Percentiles rank a stretch among this genome's conserved stretches.
Conservation (phyloP, 2,113 vertebrate genomes). For the Pollimyrus isidori region DNA sequence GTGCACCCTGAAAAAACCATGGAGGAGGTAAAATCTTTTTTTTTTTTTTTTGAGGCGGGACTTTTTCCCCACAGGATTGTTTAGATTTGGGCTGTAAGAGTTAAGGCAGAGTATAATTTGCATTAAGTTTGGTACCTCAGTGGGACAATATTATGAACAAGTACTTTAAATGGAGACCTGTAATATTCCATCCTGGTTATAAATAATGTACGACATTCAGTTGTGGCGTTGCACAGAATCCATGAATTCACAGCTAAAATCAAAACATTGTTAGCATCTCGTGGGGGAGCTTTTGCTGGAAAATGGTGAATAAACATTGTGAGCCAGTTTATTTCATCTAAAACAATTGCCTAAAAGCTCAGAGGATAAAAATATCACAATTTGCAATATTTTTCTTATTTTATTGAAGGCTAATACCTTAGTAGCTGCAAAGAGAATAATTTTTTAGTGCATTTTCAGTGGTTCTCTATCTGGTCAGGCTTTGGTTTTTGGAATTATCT, state of each 20-base stretch:
- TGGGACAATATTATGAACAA: background rate
- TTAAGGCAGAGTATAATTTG: background rate
- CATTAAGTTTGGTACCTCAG: background rate
- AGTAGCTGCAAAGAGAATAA: background rate
- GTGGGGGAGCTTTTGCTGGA: background rate
- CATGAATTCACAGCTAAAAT: background rate
- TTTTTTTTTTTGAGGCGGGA: background rate
- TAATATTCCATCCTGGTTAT: background rate
- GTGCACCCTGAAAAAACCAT: background rate
- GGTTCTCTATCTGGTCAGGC: background rate
- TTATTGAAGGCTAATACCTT: background rate
- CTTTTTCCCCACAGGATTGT: background rate
- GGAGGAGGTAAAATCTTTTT: background rate
- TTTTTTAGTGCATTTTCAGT: background rate
- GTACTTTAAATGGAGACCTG: background rate
- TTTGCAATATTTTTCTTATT: background rate
- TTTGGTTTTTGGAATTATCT: background rate
- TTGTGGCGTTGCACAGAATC: background rate
- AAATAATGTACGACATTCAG: background rate
- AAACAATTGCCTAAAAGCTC: background rate
- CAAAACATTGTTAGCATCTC: background rate
- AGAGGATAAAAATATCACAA: background rate
- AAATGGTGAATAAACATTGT: background rate
- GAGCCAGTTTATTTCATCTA: background rate
- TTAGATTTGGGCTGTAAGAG: background rate